These are phyloP conservation scores for Drosophila aldrichi DNA, from an alignment of 2,888 invertebrate species.

Conservation along the genomic window DNA sequence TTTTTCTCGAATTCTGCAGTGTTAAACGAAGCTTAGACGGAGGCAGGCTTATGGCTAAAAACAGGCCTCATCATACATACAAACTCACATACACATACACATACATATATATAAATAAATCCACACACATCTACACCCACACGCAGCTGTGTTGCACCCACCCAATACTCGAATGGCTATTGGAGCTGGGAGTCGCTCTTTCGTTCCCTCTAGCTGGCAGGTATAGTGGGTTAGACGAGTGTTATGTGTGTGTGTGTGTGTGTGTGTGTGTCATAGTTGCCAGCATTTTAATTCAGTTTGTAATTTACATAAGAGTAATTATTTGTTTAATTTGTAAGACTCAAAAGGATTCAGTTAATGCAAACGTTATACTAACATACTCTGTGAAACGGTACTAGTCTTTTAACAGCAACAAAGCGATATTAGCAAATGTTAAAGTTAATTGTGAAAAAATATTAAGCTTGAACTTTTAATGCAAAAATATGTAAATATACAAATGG, in stretches of 20 bases:
- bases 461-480: neutral
- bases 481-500: neutral
- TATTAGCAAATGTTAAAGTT: neutral
- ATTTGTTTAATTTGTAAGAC: neutral
- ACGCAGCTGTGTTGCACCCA: conserved; percentile 62
- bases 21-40: conserved; percentile 33
- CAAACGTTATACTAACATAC: neutral
- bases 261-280: conserved; percentile 49
- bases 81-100: conserved; percentile 10
- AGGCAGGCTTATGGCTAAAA: conserved; percentile 36
- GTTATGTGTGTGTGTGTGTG: conserved; percentile 35
- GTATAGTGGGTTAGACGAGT: conserved; percentile 42
- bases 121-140: conserved; percentile 58
- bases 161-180: conserved; percentile 59
- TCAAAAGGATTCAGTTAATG: neutral
- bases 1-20: conserved; percentile 17
- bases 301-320: conserved; percentile 32
- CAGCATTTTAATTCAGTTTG: conserved; percentile 25
- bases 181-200: conserved; percentile 37
- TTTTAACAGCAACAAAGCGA: neutral
- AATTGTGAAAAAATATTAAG: neutral
- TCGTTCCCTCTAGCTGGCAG: conserved; percentile 38
- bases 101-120: neutral
- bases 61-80: conserved; percentile 40
- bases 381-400: neutral